A percentile compares a stretch with the other conserved stretches of the same genome.
Evolutionary conservation across 2,113 vertebrate genomes (phyloP).

Genomic region (Ptychochromis oligacanthus): DNA sequence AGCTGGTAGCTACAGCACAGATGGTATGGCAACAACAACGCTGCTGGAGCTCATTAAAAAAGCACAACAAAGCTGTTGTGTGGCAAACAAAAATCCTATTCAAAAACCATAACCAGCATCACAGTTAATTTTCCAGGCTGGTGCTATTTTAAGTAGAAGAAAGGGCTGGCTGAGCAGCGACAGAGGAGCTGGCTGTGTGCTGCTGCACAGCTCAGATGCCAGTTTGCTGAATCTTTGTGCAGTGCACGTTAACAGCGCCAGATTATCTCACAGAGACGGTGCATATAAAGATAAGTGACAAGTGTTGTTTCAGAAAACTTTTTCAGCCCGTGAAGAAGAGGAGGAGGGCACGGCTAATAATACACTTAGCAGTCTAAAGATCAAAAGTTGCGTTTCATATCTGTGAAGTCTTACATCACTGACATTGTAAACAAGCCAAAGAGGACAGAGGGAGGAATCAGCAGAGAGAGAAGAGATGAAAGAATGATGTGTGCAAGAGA

Average conservation of each 20-base stretch:
- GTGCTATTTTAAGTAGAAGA: neutral
- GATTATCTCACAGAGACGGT: neutral
- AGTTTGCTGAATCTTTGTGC: neutral
- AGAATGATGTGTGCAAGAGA: conserved; percentile 5
- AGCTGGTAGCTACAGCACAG: neutral
- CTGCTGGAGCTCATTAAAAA: neutral
- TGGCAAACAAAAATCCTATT: neutral
- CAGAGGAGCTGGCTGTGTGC: neutral
- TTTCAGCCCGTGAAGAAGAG: neutral
- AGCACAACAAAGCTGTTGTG: neutral
- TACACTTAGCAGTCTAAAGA: neutral
- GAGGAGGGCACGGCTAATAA: conserved; percentile 2
- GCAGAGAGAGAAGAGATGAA: conserved; percentile 33
- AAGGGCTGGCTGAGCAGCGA: neutral
- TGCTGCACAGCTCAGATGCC: neutral
- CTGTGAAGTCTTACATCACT: conserved; percentile 30
- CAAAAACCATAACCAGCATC: neutral
- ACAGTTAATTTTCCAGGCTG: neutral
- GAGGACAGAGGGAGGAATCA: conserved; percentile 17
- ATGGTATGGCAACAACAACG: neutral
- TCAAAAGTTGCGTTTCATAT: conserved; percentile 16
- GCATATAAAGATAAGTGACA: conserved; percentile 16
- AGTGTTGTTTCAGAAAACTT: conserved; percentile 5
- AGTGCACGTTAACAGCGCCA: neutral
- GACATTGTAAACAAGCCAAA: conserved; percentile 16